phyloP scores from a whole-genome alignment of 1,140 invertebrate genomes.

The Cyrtorhinus lividipennis region DNA sequence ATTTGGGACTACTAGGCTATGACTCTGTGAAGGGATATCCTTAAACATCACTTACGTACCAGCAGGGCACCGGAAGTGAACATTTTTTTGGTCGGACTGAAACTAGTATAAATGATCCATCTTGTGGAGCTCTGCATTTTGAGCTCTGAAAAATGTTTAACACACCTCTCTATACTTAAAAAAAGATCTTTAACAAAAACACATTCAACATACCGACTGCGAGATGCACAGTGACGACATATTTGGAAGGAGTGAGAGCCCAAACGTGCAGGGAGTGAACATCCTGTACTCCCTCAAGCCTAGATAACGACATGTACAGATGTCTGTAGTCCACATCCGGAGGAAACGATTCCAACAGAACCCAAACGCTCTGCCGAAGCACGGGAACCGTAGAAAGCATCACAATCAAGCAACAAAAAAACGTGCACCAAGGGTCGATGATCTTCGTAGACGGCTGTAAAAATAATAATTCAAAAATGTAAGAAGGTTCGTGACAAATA shows the following conservation, averaged over 20 bases:
- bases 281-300: slow-evolving; percentile 49
- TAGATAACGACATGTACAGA: slow-evolving; percentile 37
- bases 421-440: slow-evolving; percentile 78
- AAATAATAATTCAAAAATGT: no score
- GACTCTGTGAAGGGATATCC: no score
- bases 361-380: slow-evolving; percentile 53
- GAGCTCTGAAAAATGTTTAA: no score
- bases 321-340: slow-evolving; percentile 37
- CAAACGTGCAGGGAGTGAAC: slow-evolving; percentile 69
- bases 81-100: no score
- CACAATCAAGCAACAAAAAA: slow-evolving; percentile 73
- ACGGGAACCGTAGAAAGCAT: slow-evolving; percentile 63
- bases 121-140: no score
- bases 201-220: slow-evolving; percentile 53
- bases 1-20: no score
- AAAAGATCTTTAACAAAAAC: no score
- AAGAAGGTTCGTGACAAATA: no score
- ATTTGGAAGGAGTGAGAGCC: slow-evolving; percentile 59
- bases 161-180: no score
- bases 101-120: no score
- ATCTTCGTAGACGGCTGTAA: slow-evolving; percentile 55
- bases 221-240: slow-evolving; percentile 54
- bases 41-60: no score
- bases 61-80: no score
- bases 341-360: slow-evolving; percentile 69